Evolutionary conservation across 2,888 invertebrate species (phyloP).

Genomic region (Melanargia galathea): DNA sequence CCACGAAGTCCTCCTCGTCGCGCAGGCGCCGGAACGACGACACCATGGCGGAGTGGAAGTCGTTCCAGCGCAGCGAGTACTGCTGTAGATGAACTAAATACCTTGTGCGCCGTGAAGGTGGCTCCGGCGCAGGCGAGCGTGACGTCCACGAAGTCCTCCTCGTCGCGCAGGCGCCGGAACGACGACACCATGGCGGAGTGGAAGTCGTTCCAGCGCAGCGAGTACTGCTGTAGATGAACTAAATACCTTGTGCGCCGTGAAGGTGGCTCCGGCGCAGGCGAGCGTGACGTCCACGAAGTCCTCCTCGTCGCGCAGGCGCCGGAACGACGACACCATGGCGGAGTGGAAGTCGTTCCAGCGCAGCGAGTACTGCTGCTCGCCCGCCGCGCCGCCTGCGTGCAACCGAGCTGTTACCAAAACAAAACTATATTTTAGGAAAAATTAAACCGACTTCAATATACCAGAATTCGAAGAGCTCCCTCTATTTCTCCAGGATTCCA

Average conservation of each 20-base stretch:
- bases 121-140: constrained; percentile 95
- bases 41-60: constrained; percentile 95
- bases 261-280: constrained; percentile 94
- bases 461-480: too few species aligned
- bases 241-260: constrained; percentile 94
- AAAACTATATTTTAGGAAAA: too few species aligned
- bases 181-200: constrained; percentile 95
- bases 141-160: constrained; percentile 96
- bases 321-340: constrained; percentile 94
- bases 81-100: too few species aligned
- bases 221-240: not conserved
- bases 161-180: constrained; percentile 93
- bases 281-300: constrained; percentile 96
- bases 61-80: constrained; percentile 84
- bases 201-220: constrained; percentile 97
- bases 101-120: constrained; percentile 95
- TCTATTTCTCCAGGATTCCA: too few species aligned
- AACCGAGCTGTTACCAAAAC: constrained; percentile 39
- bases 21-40: constrained; percentile 93
- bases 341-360: constrained; percentile 98
- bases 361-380: constrained; percentile 93
- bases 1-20: constrained; percentile 96
- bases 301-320: constrained; percentile 93
- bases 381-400: constrained; percentile 75
- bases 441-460: too few species aligned